Conservation (phyloP, 2,888 invertebrate genomes). For the Bellardia bayeri region DNA sequence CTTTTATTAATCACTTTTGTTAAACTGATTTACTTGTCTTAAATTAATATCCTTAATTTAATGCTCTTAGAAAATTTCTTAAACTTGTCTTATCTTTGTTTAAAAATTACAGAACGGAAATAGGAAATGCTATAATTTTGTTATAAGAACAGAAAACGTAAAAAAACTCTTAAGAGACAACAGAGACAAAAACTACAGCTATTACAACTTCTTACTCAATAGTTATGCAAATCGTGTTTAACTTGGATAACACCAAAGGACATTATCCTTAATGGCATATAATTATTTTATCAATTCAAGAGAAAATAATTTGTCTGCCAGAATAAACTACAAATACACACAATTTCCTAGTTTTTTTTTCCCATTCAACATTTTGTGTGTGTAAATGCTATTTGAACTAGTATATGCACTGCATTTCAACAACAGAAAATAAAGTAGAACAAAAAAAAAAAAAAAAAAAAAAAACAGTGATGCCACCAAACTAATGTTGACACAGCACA, state of each 20-base stretch:
- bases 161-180: background rate
- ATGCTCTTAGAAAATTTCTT: background rate
- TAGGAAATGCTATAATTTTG: conserved; percentile 45
- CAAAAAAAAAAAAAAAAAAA: conserved; percentile 41
- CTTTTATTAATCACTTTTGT: background rate
- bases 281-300: conserved; percentile 77
- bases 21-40: background rate
- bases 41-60: background rate
- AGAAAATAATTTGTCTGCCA: conserved; percentile 74
- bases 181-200: background rate
- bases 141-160: background rate
- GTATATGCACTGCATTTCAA: background rate
- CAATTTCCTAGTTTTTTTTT: conserved; percentile 18
- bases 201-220: conserved; percentile 57
- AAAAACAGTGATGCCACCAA: conserved; percentile 18
- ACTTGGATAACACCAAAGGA: conserved; percentile 74
- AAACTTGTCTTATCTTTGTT: conserved; percentile 7
- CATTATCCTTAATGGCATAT: conserved; percentile 76
- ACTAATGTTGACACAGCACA: conserved; percentile 52
- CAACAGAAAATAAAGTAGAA: background rate
- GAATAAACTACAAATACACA: conserved; percentile 53
- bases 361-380: conserved; percentile 11
- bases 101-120: conserved; percentile 25
- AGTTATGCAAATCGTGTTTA: conserved; percentile 70
- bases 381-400: background rate